Conservation (phyloP, 2,797 vertebrate genomes). For the Podargus strigoides region DNA sequence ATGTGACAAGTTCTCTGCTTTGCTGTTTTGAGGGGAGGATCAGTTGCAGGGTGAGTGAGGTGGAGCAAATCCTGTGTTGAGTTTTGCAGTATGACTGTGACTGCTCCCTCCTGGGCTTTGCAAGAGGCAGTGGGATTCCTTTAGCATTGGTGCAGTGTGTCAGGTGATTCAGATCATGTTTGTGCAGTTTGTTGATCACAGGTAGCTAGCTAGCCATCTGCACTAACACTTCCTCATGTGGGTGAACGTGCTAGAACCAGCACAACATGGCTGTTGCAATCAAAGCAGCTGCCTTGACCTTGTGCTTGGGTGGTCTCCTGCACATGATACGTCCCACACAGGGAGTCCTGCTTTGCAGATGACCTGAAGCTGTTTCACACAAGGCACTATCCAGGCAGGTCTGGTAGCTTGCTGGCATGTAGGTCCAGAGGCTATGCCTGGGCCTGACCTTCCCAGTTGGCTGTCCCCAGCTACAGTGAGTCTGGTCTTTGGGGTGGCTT, state of each 20-base stretch:
- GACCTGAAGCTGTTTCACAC: neutral
- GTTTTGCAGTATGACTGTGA: neutral
- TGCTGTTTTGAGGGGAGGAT: neutral
- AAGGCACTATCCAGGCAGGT: neutral
- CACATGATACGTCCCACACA: fast-evolving
- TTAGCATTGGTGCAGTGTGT: neutral
- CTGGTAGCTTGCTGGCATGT: neutral
- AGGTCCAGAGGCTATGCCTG: neutral
- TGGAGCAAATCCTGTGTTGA: fast-evolving
- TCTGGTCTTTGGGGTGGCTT: neutral
- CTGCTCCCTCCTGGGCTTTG: neutral
- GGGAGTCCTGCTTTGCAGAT: neutral
- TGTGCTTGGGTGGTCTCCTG: neutral
- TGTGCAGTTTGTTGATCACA: neutral
- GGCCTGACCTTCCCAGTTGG: neutral
- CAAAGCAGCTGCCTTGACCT: neutral
- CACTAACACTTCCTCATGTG: fast-evolving
- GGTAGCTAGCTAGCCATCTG: neutral
- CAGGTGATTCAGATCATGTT: neutral
- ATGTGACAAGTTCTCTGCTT: neutral
- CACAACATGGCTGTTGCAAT: neutral
- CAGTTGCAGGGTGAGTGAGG: neutral
- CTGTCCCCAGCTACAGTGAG: neutral
- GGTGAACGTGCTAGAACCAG: neutral
- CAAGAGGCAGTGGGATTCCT: neutral